Conservation (phyloP, 53 echinoderm and acorn worm genomes). For the Crossaster papposus region DNA sequence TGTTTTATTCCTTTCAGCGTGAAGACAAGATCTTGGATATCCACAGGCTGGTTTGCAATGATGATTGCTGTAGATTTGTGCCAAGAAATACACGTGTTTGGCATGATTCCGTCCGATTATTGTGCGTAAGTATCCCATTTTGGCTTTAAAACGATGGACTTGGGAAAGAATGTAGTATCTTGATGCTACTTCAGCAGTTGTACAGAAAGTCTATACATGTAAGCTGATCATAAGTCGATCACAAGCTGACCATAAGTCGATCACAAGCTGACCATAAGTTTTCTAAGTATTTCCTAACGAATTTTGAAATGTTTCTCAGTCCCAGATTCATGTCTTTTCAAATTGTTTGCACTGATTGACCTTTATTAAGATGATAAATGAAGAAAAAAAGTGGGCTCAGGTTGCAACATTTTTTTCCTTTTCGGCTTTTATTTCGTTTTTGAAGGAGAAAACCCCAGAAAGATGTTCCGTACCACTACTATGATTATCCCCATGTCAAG, state of each 20-base stretch:
- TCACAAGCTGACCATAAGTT: too few species aligned
- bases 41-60: constrained; percentile 33
- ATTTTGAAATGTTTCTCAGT: too few species aligned
- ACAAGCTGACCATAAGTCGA: too few species aligned
- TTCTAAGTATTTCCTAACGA: too few species aligned
- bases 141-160: neutral
- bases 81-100: constrained; percentile 7
- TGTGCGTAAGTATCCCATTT: constrained; percentile 2
- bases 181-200: too few species aligned
- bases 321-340: too few species aligned
- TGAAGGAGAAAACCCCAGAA: neutral
- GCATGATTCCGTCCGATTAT: constrained; percentile 17
- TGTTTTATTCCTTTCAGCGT: neutral
- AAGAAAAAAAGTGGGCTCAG: too few species aligned
- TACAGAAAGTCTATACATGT: too few species aligned
- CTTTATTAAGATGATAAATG: neutral
- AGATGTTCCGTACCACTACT: constrained; percentile 25
- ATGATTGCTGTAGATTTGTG: constrained; percentile 8
- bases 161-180: too few species aligned
- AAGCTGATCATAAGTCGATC: too few species aligned
- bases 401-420: neutral
- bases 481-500: neutral
- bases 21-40: constrained; percentile 20
- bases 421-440: neutral
- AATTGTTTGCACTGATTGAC: too few species aligned